Base-by-base conservation (phyloP, 2,888 invertebrate species). In the Tortricodes alternella region DNA sequence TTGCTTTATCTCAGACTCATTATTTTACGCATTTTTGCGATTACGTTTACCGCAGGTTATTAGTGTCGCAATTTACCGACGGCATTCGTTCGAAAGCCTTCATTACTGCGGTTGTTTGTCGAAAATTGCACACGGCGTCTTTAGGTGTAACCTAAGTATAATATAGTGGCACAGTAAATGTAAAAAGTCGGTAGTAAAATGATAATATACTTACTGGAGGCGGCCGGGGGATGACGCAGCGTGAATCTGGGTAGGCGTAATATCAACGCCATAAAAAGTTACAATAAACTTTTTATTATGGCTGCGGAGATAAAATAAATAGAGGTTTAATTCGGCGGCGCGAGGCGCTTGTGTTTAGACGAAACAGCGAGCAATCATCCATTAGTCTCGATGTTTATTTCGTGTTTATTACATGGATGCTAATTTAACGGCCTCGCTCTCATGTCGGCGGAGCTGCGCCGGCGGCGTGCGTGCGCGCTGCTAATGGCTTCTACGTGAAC, bases 381-480 rank as follows among this genome's bases (percentile, higher is more conserved):
- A 87, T 85, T 85, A 83, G 85, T 83, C 75, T 83, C 79, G 81
- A 85, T 80, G 81, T 83, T 85, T 85, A 85, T 83, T 82, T 81
- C 84, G 78, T 81, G 80, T 83, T 81, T 80, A 81, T 78, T 75
- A 76, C 77, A 72, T 74, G 71, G 76, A 82, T 77, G 78, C 74
- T 83, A 85, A 85, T 83, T 78, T 71, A 78, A 70, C 76, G 68
- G 63, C 71, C 65, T 66, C 70, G 71, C 72, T 70, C 68, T 67
- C 75, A 71, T 72, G 75, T 74, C 69, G 71, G 73, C 61, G 71
- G 74, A 74, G 73, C 44, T 7, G 15, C 38, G 32, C 63, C 59
- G 27, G 53, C 67, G 63, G 64, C 68, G 64, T 73, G 71, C 68
- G 7, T 1, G 41, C 24, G 2, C 37, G 15, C 15, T 15, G 29